These are phyloP conservation scores for Ormyrus rosae DNA, from an alignment of 2,888 invertebrate genomes.

Conservation along the genomic window DNA sequence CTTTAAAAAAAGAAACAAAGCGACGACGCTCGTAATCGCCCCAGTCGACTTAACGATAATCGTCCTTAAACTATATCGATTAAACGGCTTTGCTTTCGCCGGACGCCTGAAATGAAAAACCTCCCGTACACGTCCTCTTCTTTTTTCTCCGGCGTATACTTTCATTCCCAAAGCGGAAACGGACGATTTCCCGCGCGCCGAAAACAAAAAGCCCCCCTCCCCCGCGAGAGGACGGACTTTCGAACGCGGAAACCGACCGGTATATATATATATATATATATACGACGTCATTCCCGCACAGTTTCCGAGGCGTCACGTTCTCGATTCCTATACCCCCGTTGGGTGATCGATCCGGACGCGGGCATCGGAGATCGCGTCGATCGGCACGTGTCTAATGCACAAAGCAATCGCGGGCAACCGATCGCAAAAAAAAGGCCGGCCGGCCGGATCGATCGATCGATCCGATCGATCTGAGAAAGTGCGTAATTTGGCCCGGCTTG, in stretches of 20 bases:
- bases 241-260: not conserved
- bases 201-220: not conserved
- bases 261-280: not conserved
- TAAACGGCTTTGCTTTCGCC: conserved; percentile 20
- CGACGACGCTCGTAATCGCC: no score
- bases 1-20: not conserved
- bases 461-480: conserved; percentile 14
- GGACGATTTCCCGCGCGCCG: conserved; percentile 21
- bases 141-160: not conserved
- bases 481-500: conserved; percentile 16
- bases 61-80: not conserved
- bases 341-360: not conserved
- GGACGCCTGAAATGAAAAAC: conserved; percentile 2
- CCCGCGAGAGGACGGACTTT: not conserved
- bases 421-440: not conserved
- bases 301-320: not conserved
- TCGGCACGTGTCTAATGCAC: not conserved
- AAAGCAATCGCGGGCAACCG: not conserved
- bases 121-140: no score
- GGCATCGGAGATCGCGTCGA: not conserved
- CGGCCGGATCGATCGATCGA: not conserved
- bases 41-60: not conserved
- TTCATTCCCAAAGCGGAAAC: conserved; percentile 39
- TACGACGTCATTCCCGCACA: not conserved
- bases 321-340: not conserved